These are phyloP conservation scores for Phortica okadai DNA, from an alignment of 2,888 invertebrate species.

Conservation along the genomic window DNA sequence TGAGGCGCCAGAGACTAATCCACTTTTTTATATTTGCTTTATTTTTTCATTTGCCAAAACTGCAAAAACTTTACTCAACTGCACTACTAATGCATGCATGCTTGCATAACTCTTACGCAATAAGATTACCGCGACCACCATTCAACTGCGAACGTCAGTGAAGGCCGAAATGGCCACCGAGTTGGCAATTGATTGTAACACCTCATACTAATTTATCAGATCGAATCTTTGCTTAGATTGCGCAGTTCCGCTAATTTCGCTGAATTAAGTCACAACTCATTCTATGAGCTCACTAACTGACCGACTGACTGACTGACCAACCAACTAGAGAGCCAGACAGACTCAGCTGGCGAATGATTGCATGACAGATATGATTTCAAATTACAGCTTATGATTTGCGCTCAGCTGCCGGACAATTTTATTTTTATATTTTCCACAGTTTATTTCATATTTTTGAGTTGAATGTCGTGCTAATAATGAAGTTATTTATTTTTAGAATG, in stretches of 20 bases:
- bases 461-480: conserved; percentile 9
- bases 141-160: background rate
- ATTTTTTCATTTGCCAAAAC: background rate
- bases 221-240: background rate
- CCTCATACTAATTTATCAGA: too few relatives aligned
- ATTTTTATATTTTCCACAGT: too few relatives aligned
- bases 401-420: background rate
- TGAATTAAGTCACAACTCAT: background rate
- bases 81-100: background rate
- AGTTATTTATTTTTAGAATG: conserved; percentile 14
- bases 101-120: conserved; percentile 16
- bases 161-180: background rate
- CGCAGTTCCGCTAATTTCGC: conserved; percentile 1
- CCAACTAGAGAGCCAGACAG: background rate
- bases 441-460: background rate
- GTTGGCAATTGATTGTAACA: too few relatives aligned
- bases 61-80: conserved; percentile 15
- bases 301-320: background rate
- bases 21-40: background rate
- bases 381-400: background rate
- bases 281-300: background rate
- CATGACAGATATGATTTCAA: background rate
- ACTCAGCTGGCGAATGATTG: background rate
- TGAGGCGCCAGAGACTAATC: background rate
- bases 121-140: background rate